phyloP scores from a whole-genome alignment of 30 jellyfish, hydroid and myxozoan species.

The Rhopilema esculentum region DNA sequence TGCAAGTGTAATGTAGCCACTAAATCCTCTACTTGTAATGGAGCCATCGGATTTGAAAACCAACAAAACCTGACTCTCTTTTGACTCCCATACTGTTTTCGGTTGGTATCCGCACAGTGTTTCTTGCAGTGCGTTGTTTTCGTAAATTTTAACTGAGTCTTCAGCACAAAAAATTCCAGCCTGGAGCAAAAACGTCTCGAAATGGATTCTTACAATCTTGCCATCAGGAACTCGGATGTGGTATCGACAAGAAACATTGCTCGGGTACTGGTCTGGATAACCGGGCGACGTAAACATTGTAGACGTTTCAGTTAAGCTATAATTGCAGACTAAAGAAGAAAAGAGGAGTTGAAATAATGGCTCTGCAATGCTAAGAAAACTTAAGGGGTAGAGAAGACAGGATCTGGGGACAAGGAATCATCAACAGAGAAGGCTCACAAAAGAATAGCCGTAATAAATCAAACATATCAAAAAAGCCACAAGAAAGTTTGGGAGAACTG shows the following conservation, averaged over 20 bases:
- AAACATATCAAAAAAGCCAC: too few relatives aligned
- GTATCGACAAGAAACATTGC: not conserved
- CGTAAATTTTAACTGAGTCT: slow-evolving; percentile 4
- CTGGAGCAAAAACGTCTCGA: not conserved
- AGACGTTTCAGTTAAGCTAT: not conserved
- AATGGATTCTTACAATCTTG: not conserved
- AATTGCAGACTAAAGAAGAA: not conserved
- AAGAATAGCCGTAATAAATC: too few relatives aligned
- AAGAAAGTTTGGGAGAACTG: too few relatives aligned
- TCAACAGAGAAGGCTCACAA: too few relatives aligned
- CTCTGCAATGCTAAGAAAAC: too few relatives aligned
- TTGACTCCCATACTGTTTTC: not conserved
- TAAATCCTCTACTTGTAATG: not conserved
- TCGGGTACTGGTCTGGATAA: not conserved
- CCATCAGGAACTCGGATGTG: not conserved
- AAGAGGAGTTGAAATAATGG: not conserved
- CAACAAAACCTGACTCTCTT: not conserved
- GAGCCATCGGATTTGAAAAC: slow-evolving; percentile 5
- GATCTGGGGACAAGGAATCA: too few relatives aligned
- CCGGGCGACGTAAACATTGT: slow-evolving; percentile 17
- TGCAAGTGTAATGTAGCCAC: not conserved
- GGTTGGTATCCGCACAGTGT: slow-evolving; percentile 14
- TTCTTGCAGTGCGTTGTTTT: not conserved
- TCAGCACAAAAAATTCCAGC: not conserved
- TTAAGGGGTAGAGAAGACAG: too few relatives aligned